phyloP scores from a whole-genome alignment of 2,888 invertebrate species.

The Ectobius pallidus region DNA sequence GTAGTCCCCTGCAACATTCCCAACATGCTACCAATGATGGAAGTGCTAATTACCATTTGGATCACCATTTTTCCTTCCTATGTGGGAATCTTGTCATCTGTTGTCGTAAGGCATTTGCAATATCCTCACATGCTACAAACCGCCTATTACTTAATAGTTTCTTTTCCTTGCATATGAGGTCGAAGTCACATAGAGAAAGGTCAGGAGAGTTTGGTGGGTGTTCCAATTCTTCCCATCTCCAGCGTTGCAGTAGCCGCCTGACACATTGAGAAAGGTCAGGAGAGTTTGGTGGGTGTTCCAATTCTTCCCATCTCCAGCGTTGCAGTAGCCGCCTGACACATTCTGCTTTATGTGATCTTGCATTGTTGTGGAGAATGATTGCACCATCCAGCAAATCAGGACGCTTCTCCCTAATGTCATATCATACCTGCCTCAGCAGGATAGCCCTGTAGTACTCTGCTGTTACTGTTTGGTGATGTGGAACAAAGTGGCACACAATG shows the following conservation, averaged over 20 bases:
- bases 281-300: not conserved
- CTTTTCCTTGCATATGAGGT: conserved; percentile 8
- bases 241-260: not conserved
- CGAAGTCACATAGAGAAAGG: not conserved
- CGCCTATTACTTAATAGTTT: not conserved
- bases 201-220: not conserved
- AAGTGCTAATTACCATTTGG: not conserved
- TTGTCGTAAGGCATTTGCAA: not conserved
- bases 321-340: not conserved
- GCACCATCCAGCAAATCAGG: not conserved
- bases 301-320: not conserved
- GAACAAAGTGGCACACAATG: conserved; percentile 1
- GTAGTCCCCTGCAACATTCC: not conserved
- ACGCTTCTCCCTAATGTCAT: conserved; percentile 3
- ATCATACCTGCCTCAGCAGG: not conserved
- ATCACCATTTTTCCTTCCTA: not conserved
- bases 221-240: not conserved
- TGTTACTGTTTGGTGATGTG: not conserved
- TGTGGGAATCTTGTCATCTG: no score
- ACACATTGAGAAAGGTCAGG: not conserved
- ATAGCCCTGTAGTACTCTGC: conserved; percentile 3
- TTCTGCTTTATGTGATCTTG: conserved; percentile 2
- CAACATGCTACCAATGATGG: not conserved
- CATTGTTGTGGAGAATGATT: conserved; percentile 3
- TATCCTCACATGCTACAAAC: not conserved